phyloP scores from a whole-genome alignment of 2,797 vertebrate species.

The Aythya fuligula region DNA sequence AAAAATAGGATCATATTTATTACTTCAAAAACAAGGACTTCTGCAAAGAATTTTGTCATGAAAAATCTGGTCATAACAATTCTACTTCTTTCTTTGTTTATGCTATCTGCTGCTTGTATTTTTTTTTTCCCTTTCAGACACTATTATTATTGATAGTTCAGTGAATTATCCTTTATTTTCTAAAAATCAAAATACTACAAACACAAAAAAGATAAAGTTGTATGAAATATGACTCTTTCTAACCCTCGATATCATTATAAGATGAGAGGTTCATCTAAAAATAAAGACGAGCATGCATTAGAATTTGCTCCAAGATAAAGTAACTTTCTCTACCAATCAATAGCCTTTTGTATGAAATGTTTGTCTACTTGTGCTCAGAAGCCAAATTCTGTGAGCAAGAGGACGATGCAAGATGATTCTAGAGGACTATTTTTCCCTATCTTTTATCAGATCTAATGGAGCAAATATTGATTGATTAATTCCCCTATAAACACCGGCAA shows the following conservation, averaged over 20 bases:
- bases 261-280: background rate
- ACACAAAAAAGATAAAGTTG: background rate
- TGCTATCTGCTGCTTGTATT: background rate
- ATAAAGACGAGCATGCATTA: background rate
- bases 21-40: background rate
- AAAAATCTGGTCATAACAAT: background rate
- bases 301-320: background rate
- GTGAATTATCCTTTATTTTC: background rate
- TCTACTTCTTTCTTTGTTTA: background rate
- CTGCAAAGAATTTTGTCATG: background rate
- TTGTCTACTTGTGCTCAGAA: background rate
- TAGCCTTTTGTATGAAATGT: background rate
- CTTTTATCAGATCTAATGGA: background rate
- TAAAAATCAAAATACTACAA: slow-evolving; percentile 16
- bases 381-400: background rate
- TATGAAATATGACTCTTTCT: background rate
- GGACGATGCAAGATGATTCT: background rate
- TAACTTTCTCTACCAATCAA: background rate
- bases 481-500: background rate
- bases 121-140: background rate
- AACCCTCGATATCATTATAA: background rate
- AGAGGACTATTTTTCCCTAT: background rate
- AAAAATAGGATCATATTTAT: background rate
- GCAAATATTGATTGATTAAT: background rate
- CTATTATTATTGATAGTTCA: background rate